Conservation (phyloP, 2,797 vertebrate genomes). For the Valencia hispanica region DNA sequence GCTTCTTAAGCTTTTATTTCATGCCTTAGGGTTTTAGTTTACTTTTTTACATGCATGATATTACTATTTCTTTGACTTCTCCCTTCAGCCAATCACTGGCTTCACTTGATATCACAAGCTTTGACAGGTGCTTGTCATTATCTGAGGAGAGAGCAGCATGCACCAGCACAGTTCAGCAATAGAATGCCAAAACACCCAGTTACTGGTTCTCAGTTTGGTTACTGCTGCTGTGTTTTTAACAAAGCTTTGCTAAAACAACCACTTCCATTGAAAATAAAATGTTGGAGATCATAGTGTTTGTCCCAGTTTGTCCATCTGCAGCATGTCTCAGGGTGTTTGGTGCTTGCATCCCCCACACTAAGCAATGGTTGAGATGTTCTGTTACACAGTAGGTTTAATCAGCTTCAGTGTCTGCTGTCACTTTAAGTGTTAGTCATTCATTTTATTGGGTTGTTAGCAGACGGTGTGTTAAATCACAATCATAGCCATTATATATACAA, state of each 20-base stretch:
- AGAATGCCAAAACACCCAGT: background rate
- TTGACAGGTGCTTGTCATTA: background rate
- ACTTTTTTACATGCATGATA: background rate
- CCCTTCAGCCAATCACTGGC: background rate
- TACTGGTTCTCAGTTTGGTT: background rate
- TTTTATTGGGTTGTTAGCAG: too few species aligned
- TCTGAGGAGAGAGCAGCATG: background rate
- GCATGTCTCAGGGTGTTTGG: background rate
- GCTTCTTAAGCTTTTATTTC: background rate
- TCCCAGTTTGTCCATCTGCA: background rate
- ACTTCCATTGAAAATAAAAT: background rate
- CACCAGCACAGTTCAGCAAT: background rate
- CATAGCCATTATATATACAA: too few species aligned
- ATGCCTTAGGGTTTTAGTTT: background rate
- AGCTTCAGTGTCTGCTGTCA: too few species aligned
- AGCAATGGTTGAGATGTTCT: too few species aligned
- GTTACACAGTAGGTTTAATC: too few species aligned
- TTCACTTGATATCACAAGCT: background rate
- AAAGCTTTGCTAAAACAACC: background rate
- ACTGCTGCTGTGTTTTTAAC: background rate
- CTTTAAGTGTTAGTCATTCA: too few species aligned
- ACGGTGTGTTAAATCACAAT: too few species aligned
- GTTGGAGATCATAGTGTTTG: background rate
- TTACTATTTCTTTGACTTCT: background rate
- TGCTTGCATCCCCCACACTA: background rate